Evolutionary conservation across 1,140 invertebrate species (phyloP).

Genomic region (Papilio aristodemus): DNA sequence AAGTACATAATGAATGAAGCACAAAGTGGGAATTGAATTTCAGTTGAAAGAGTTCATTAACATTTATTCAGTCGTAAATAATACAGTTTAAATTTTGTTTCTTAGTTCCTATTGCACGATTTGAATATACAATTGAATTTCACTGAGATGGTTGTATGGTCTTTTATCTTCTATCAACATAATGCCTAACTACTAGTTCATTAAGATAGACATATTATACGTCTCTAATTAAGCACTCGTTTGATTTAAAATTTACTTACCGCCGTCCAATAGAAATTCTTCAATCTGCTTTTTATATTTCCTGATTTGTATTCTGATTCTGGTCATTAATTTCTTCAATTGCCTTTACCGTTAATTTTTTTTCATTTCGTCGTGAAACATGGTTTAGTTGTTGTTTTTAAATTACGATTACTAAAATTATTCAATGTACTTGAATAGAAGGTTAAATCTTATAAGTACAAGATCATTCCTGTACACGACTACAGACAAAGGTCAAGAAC

Average conservation of each 20-base stretch:
- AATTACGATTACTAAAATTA: not conserved
- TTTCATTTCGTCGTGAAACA: too few relatives aligned
- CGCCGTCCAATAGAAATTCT: too few relatives aligned
- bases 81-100: slow-evolving; percentile 1
- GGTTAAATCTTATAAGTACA: slow-evolving; percentile 21
- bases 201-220: too few relatives aligned
- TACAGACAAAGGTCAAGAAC: slow-evolving; percentile 13
- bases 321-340: too few relatives aligned
- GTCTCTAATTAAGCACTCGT: too few relatives aligned
- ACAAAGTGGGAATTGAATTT: not conserved
- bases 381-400: not conserved
- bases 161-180: slow-evolving; percentile 1
- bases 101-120: not conserved
- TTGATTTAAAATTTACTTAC: too few relatives aligned
- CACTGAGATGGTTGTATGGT: not conserved
- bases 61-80: not conserved
- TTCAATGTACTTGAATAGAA: slow-evolving; percentile 2
- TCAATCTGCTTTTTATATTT: too few relatives aligned
- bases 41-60: not conserved
- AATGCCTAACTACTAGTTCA: too few relatives aligned
- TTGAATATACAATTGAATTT: not conserved
- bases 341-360: not conserved
- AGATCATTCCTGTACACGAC: slow-evolving; percentile 12
- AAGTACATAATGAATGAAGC: not conserved
- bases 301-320: too few relatives aligned